Percentiles rank a stretch among this genome's conserved stretches.
Conservation (phyloP, 2,888 invertebrate species). For the Stenoptilia bipunctidactyla region DNA sequence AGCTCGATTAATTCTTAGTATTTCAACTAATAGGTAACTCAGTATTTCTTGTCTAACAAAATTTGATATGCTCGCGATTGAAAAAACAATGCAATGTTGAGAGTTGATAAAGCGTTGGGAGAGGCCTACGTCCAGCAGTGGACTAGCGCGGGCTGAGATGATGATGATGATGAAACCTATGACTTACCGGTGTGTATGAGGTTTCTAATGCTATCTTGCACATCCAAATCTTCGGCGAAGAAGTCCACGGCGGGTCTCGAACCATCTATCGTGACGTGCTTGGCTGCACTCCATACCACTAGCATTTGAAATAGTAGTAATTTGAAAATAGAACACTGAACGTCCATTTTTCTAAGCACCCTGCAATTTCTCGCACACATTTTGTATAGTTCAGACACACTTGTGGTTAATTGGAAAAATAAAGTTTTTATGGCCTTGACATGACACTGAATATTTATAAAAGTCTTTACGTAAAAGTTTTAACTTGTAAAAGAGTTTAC, state of each 20-base stretch:
- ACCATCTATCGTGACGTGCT: slow-evolving; percentile 36
- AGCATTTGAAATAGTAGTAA: slow-evolving; percentile 54
- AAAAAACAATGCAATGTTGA: no score
- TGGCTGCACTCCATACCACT: slow-evolving; percentile 52
- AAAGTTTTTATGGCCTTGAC: not conserved
- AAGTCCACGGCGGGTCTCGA: slow-evolving; percentile 24
- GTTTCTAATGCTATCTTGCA: slow-evolving; percentile 53
- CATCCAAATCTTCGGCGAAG: slow-evolving; percentile 23
- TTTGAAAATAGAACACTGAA: slow-evolving; percentile 55
- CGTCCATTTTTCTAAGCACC: slow-evolving; percentile 51
- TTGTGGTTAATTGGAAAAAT: no score
- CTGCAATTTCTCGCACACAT: slow-evolving; percentile 42
- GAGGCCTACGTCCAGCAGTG: no score
- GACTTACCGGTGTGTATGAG: slow-evolving; percentile 55
- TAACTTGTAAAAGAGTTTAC: slow-evolving; percentile 15
- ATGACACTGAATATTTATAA: slow-evolving; percentile 3
- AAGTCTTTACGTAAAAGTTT: slow-evolving; percentile 1
- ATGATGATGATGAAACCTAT: no score
- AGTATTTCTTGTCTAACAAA: no score
- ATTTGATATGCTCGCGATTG: slow-evolving; percentile 1
- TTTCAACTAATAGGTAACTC: slow-evolving; percentile 6
- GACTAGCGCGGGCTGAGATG: no score
- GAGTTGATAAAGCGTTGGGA: no score
- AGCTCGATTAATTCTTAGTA: slow-evolving; percentile 32
- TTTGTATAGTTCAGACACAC: slow-evolving; percentile 16